Evolutionary conservation across 2,888 invertebrate genomes (phyloP).

Genomic region (Tridacna crocea): DNA sequence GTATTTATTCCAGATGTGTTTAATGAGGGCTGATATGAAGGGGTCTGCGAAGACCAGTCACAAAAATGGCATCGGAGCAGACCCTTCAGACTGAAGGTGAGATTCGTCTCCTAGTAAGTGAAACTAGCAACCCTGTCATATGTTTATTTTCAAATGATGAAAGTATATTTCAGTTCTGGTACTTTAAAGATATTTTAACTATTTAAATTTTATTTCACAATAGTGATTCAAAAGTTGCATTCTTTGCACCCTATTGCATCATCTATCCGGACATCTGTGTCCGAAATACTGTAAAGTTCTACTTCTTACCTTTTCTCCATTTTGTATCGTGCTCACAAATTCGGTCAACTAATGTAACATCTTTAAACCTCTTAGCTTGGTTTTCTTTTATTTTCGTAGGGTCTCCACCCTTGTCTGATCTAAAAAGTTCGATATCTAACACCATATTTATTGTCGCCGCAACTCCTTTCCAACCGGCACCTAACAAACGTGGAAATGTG

Average conservation of each 20-base stretch:
- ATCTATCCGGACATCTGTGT: constrained; percentile 35
- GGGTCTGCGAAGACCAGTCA: too few relatives aligned
- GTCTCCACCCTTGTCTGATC: constrained; percentile 97
- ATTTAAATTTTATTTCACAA: too few relatives aligned
- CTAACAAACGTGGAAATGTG: constrained; percentile 10
- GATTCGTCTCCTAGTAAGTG: too few relatives aligned
- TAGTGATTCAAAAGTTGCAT: too few relatives aligned
- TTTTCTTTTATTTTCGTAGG: constrained; percentile 96
- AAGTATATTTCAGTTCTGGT: too few relatives aligned
- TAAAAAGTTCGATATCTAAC: constrained; percentile 97
- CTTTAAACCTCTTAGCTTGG: constrained; percentile 96
- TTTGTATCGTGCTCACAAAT: constrained; percentile 94
- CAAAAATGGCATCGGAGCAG: too few relatives aligned
- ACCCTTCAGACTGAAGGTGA: too few relatives aligned
- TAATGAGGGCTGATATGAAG: too few relatives aligned
- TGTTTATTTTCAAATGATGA: too few relatives aligned
- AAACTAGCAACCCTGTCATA: too few relatives aligned
- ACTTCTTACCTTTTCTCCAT: constrained; percentile 91
- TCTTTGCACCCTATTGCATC: constrained; percentile 40
- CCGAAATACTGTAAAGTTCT: background rate
- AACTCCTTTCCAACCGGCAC: constrained; percentile 5
- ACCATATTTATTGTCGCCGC: constrained; percentile 88
- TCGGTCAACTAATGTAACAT: constrained; percentile 94
- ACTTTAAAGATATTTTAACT: too few relatives aligned
- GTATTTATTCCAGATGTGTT: too few relatives aligned